Evolutionary conservation across 2,888 invertebrate species (phyloP), one percentile per base, ranked within the genome.

Genomic region (Tribolium freemani): DNA sequence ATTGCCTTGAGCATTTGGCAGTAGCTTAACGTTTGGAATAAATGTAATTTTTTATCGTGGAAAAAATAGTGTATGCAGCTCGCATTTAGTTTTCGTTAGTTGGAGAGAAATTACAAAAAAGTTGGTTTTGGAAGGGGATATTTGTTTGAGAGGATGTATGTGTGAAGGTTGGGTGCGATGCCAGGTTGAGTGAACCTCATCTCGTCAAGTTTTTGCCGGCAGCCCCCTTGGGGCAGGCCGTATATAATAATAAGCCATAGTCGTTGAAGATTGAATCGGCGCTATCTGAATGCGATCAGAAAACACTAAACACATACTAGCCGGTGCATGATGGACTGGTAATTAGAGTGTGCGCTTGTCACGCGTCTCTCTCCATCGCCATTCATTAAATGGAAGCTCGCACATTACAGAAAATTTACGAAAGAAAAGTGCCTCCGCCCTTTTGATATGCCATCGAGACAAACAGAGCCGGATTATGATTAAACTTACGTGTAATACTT

Each of bases 331-430:
- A 81, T 80, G 80, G 80, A 81, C 80, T 81, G 76, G 80, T 83
- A 84, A 84, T 84, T 83, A 83, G 82, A 79, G 81, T 82, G 84
- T 84, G 81, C 79, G 81, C 81, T 74, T 80, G 82, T 80, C 82
- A 81, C 79, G 79, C 78, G 82, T 77, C 77, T 79, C 72, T 72
- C 75, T 11, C 63, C 63, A 53, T 16, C 16, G 46, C 48, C 48
- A 16, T 48, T 48, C 10, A 61, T 63, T 63, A 66, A 66, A 45
- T 56, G 63, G 63, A 63, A 63, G 63, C 63, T 63, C 31, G 21
- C 21, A 10, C 9, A 21, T n/a, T 61, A 44, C 48, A 38, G 56
- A 3, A 38, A 38, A 38, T 8, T 38, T 38, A 3, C 38, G 1
- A 38, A 38, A 38, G 9, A 31, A 31, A 31, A 16, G 16, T 16